Evolutionary conservation across 2,113 vertebrate species (phyloP), one percentile per base, ranked within the genome.

Genomic region (Butorides virescens): DNA sequence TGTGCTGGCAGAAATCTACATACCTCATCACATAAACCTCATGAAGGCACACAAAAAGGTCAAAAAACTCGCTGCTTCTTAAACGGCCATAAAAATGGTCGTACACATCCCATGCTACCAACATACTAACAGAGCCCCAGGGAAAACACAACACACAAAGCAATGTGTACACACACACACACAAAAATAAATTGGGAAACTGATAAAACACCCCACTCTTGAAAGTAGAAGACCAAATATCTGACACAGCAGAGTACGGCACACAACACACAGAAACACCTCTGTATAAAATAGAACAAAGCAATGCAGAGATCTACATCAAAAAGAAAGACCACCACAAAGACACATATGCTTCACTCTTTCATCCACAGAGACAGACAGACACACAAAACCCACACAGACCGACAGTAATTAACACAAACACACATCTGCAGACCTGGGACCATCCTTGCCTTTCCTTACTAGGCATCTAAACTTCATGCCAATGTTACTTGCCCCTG

Each of bases 271-370:
- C 83, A 65, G 11, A 3, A 86, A 68, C 89, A 95, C 84, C 89
- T 93, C 84, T 37, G 75, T 32, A 67, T 10, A 34, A 70, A 81
- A 75, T 1, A 85, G 81, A 97, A 96, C 95, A 97, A 97, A 96
- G 92, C 84, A 47, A 79, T 1, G 26, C 80, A 66, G 74, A 92
- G 94, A 88, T 85, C 84, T 89, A 88, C 91, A 96, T 93, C 91
- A 94, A 76, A 92, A 95, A 95, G 49, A 67, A 87, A 80, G 86
- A 67, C 96, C 94, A 94, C 89, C 92, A 96, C 89, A 97, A 96
- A 97, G 94, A 92, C 84, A 89, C 79, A 93, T 47, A 59, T 85
- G 92, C 76, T 70, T 91, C 92, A 87, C 30, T 49, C 92, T 93
- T 96, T 92, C 88, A 93, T 95, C 86, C 94, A 67, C 22, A 11